These are phyloP conservation scores for Drosophila recens DNA, from an alignment of 2,888 invertebrate genomes.

Conservation along the genomic window DNA sequence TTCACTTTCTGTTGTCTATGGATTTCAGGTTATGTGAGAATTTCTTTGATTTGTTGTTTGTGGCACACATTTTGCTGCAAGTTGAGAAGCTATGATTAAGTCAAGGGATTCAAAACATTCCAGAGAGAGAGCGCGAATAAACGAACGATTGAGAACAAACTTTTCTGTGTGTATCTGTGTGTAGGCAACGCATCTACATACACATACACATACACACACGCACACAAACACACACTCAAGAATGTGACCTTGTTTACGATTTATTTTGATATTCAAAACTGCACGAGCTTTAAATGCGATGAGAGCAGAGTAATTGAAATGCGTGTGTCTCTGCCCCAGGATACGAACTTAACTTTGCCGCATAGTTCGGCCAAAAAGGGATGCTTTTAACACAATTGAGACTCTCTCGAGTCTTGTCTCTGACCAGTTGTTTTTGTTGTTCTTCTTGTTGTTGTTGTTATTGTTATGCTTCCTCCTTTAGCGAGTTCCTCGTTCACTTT, in stretches of 20 bases:
- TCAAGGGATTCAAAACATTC: constrained; percentile 54
- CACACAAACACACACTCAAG: constrained; percentile 40
- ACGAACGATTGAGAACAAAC: constrained; percentile 28
- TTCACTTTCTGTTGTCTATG: constrained; percentile 73
- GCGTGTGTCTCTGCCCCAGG: constrained; percentile 55
- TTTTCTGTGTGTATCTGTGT: constrained; percentile 55
- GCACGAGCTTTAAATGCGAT: constrained; percentile 57
- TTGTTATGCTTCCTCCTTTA: constrained; percentile 21
- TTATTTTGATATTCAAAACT: constrained; percentile 79
- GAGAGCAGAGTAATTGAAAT: constrained; percentile 56
- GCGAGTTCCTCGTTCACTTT: constrained; percentile 49
- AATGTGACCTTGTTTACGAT: constrained; percentile 79
- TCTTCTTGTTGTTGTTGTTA: constrained; percentile 29
- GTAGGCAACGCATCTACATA: constrained; percentile 42
- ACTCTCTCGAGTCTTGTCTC: constrained; percentile 22
- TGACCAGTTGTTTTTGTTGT: constrained; percentile 41
- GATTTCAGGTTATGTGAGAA: constrained; percentile 77
- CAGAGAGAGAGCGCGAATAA: constrained; percentile 14
- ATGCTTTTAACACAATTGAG: constrained; percentile 47
- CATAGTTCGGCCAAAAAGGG: constrained; percentile 40
- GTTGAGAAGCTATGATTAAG: constrained; percentile 54
- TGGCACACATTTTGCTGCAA: constrained; percentile 80
- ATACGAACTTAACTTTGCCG: constrained; percentile 42
- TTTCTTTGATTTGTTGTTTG: constrained; percentile 71
- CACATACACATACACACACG: constrained; percentile 27